Base-by-base conservation (phyloP, 2,888 invertebrate species). In the Thymelicus sylvestris region DNA sequence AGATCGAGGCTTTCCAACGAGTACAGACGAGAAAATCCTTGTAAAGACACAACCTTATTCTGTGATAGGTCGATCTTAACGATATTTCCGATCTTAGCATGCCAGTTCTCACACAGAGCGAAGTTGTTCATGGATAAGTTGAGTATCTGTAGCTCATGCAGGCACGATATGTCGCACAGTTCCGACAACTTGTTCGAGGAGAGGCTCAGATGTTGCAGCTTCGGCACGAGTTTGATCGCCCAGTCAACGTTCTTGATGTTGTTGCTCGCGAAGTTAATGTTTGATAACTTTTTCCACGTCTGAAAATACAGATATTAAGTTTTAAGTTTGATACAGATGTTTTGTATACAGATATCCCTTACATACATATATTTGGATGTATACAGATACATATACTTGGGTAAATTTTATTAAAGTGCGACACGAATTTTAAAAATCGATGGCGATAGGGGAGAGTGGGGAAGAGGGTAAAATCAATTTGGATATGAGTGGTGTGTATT, bases 81-180 rank as follows among this genome's bases (percentile, higher is more conserved):
- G 61, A 99, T 95, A 88, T 98, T 98, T 7, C 98, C 98, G 72
- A 99, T 95, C 86, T 97, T 97, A 6, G 96, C 95, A 85, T 98
- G 97, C 90, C 98, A 95, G 83, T 97, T 95, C 44, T 96, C 95
- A 76, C 98, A 96, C 6, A 95, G 85, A 0, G 93, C 86, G 78
- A 98, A 96, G 60, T 95, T 93, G 92, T 98, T 99, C 81, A 97
- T 96, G 0, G 97, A 96, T 31, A 99, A 88, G 80, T 97, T 96
- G 12, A 99, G 93, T 64, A 96, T 92, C 10, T 96, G 95, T 39
- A 99, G 89, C 71, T 96, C 95, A 67, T 97, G 96, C 50, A 99
- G 93, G 75, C 96, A 95, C 0, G 97, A 97, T 55, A 99, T 94
- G 86, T 97, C 96, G 74, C 95, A 95, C 10, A 98, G 95, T 74